Percentiles rank a stretch among this genome's conserved stretches.
phyloP scores from a whole-genome alignment of 2,888 invertebrate genomes.

The Rosalia funebris region DNA sequence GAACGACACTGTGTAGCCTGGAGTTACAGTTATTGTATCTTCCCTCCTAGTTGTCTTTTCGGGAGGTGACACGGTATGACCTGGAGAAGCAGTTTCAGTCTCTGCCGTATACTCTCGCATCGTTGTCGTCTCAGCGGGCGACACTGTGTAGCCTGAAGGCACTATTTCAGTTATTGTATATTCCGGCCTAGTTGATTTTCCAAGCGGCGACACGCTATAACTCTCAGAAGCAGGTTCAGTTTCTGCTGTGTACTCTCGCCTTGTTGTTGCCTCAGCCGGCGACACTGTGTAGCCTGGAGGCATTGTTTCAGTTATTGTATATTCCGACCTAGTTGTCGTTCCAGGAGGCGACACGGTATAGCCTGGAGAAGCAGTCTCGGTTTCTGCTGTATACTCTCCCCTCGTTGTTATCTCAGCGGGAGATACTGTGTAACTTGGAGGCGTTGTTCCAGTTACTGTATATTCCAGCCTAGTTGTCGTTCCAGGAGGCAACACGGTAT shows the following conservation, averaged over 20 bases:
- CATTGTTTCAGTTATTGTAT: not conserved
- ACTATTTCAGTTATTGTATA: slow-evolving; percentile 1
- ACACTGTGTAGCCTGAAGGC: no score
- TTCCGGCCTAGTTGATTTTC: no score
- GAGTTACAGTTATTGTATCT: not conserved
- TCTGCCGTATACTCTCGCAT: not conserved
- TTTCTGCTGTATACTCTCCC: no score
- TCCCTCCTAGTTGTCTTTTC: not conserved
- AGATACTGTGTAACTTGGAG: not conserved
- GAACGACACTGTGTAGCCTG: not conserved
- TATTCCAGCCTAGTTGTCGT: not conserved
- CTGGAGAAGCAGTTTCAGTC: not conserved
- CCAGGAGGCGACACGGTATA: no score
- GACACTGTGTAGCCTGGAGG: not conserved
- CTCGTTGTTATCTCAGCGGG: not conserved
- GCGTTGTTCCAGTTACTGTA: not conserved
- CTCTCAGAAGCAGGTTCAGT: no score
- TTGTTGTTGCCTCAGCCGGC: not conserved
- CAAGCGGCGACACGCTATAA: no score
- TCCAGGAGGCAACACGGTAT: not conserved
- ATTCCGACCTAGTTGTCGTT: not conserved
- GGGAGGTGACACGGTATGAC: not conserved
- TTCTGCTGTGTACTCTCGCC: not conserved
- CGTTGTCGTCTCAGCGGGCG: no score
- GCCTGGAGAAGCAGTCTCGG: no score